phyloP scores from a whole-genome alignment of 1,140 invertebrate genomes.

The Melitaea cinxia region DNA sequence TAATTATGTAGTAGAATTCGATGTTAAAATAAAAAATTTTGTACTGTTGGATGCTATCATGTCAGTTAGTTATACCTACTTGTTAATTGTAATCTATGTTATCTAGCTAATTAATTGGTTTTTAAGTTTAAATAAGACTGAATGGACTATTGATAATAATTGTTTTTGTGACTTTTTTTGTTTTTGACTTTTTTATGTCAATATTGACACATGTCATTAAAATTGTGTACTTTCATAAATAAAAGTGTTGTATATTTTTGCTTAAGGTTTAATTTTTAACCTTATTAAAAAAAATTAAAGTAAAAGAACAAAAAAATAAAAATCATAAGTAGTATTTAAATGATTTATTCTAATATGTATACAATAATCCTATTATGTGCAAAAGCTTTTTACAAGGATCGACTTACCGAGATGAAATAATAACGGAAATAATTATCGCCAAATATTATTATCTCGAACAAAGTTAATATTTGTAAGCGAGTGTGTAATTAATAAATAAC shows the following conservation, averaged over 20 bases:
- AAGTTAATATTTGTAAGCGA: constrained; percentile 5
- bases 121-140: not conserved
- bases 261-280: too few relatives aligned
- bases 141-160: not conserved
- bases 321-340: constrained; percentile 9
- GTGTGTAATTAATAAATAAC: constrained; percentile 69
- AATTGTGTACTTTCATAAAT: too few relatives aligned
- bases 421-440: constrained; percentile 7
- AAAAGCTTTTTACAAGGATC: constrained; percentile 70
- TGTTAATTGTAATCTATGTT: not conserved
- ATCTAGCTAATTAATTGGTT: not conserved
- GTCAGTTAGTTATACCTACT: too few relatives aligned
- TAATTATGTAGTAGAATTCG: too few relatives aligned
- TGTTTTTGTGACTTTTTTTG: not conserved
- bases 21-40: too few relatives aligned
- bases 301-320: not conserved
- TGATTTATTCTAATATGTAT: constrained; percentile 66
- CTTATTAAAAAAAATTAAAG: too few relatives aligned
- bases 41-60: too few relatives aligned
- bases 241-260: too few relatives aligned
- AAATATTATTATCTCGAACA: constrained; percentile 1
- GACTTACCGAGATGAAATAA: constrained; percentile 52
- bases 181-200: not conserved
- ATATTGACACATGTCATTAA: too few relatives aligned
- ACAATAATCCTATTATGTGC: constrained; percentile 70